phyloP scores from a whole-genome alignment of 2,113 vertebrate species.

The Oncorhynchus masou region DNA sequence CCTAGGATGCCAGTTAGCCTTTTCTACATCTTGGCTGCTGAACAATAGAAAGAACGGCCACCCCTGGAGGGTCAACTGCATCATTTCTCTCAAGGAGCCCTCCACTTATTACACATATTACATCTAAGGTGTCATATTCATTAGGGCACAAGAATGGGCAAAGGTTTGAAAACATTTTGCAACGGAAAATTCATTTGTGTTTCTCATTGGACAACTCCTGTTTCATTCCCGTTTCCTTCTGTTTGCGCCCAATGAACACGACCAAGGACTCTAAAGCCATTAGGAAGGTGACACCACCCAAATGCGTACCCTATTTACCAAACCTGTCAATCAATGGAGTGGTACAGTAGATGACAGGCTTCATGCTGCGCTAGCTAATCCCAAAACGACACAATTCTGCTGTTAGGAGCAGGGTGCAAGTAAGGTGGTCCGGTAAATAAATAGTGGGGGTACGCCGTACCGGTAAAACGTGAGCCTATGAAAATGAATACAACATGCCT shows the following conservation, averaged over 20 bases:
- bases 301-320: not conserved
- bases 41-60: not conserved
- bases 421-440: too few relatives aligned
- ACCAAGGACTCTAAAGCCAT: not conserved
- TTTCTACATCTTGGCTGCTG: conserved; percentile 5
- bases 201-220: too few relatives aligned
- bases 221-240: too few relatives aligned
- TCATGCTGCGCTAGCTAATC: not conserved
- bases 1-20: conserved; percentile 28
- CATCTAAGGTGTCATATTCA: too few relatives aligned
- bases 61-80: not conserved
- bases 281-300: not conserved
- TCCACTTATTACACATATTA: not conserved
- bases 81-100: not conserved
- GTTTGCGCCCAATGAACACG: too few relatives aligned
- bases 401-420: not conserved
- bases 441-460: too few relatives aligned
- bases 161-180: not conserved
- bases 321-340: not conserved
- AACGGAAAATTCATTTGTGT: not conserved
- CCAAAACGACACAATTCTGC: not conserved
- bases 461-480: too few relatives aligned
- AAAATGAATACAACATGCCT: too few relatives aligned
- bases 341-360: not conserved
- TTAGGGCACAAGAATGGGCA: too few relatives aligned